These are phyloP conservation scores for Heliconius congener DNA, from an alignment of 1,140 invertebrate species.

Conservation along the genomic window DNA sequence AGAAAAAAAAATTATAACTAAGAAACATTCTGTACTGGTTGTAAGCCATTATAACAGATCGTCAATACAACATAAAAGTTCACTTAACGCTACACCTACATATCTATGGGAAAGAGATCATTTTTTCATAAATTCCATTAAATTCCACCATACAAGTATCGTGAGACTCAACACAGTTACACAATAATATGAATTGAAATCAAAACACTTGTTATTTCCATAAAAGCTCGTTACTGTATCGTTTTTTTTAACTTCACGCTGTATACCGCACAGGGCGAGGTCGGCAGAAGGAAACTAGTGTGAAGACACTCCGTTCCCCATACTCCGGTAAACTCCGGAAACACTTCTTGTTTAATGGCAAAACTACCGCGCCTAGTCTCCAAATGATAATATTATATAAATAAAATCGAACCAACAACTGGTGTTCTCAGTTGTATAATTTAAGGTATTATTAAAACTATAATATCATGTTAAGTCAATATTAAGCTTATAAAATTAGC, in stretches of 20 bases:
- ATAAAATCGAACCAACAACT: too few relatives aligned
- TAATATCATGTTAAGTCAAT: conserved; percentile 8
- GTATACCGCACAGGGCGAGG: too few relatives aligned
- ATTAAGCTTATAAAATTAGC: not conserved
- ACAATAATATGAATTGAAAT: conserved; percentile 17
- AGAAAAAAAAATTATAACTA: too few relatives aligned
- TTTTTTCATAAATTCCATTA: conserved; percentile 13
- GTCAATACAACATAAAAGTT: not conserved
- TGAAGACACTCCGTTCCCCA: too few relatives aligned
- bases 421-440: not conserved
- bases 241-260: too few relatives aligned
- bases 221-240: conserved; percentile 4
- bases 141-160: conserved; percentile 18
- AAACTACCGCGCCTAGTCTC: too few relatives aligned
- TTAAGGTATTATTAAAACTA: conserved; percentile 14
- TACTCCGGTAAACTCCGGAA: too few relatives aligned
- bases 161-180: conserved; percentile 20
- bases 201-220: conserved; percentile 17
- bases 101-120: conserved; percentile 5
- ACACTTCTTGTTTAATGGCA: too few relatives aligned
- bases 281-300: too few relatives aligned
- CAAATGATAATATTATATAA: too few relatives aligned
- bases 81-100: conserved; percentile 2
- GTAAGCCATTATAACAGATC: not conserved
- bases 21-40: not conserved